Percentiles rank a stretch among this genome's conserved stretches.
Evolutionary conservation across 1,140 invertebrate species (phyloP).

Genomic region (Hesperophylax magnus): DNA sequence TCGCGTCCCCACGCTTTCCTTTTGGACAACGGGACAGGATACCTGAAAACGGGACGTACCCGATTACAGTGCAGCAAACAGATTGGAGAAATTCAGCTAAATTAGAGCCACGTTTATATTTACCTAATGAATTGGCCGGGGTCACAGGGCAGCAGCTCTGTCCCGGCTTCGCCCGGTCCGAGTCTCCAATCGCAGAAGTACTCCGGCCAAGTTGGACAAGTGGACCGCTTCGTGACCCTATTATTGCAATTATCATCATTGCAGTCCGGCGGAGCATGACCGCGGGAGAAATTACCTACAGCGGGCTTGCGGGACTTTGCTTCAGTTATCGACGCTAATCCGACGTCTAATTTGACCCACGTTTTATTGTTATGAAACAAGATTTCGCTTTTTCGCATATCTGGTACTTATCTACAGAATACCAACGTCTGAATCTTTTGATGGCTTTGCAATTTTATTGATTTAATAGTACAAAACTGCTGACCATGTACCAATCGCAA

Average conservation of each 20-base stretch:
- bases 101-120: constrained; percentile 1
- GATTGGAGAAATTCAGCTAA: constrained; percentile 12
- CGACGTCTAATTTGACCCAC: background rate
- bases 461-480: too few species aligned
- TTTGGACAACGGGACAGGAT: too few species aligned
- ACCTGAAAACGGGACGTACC: too few species aligned
- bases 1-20: too few species aligned
- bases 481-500: too few species aligned
- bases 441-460: too few species aligned
- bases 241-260: constrained; percentile 21
- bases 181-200: background rate
- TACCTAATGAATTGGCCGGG: constrained; percentile 26
- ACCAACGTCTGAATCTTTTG: too few species aligned
- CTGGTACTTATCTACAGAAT: too few species aligned
- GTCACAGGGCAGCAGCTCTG: constrained; percentile 8
- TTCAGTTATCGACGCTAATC: background rate
- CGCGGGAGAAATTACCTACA: constrained; percentile 11
- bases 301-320: background rate
- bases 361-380: background rate
- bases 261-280: constrained; percentile 22
- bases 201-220: background rate
- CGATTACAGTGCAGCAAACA: background rate
- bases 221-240: background rate
- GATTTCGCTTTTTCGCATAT: too few species aligned
- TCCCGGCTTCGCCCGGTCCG: background rate